Base-by-base conservation (phyloP, 1,140 invertebrate genomes). In the Mesaphorura yosii region DNA sequence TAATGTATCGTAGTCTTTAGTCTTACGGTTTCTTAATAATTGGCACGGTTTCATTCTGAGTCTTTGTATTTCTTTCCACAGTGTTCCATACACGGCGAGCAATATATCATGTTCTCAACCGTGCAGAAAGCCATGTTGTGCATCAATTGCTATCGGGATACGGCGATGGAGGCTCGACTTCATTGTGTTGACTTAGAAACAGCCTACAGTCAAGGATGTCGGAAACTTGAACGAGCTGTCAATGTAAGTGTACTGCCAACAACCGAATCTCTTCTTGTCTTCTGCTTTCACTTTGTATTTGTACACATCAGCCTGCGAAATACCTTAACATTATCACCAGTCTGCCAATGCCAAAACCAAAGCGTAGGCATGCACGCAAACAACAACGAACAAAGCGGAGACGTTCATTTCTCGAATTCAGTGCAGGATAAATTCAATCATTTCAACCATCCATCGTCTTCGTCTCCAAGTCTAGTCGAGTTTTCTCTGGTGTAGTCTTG, bases 141-240 rank as follows among this genome's bases (percentile, higher is more conserved):
- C 60, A 79, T 81, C 10, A 81, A 77, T 47, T 83, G 81, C 59
- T 81, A 80, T 61, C 75, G 79, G 15, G 80, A 83, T 61, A 76
- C 75, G 4, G 77, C 78, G 2, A 69, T 73, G 29, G 80, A 83
- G 51, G 73, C 76, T 2, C 67, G 79, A 20, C 68, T 78, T 5
- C 79, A 82, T 59, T 83, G 81, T 65, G 71, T 83, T 12, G 80
- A 83, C 63, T 78, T 83, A 46, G 80, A 83, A 55, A 80, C 76
- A 19, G 80, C 81, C n/a, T 81, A 81, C 71, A 73, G 72, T 53
- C 79, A 81, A 65, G 73, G 76, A 2, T 75, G 76, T 25, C 80
- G 80, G 64, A 78, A 79, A 62, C 72, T 83, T 64, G 80, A 82
- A 58, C 69, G 77, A 26, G 77, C 72, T 47, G 65, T 75, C 29